These are phyloP conservation scores for Pyrgus malvae DNA, from an alignment of 2,888 invertebrate genomes.

Conservation along the genomic window DNA sequence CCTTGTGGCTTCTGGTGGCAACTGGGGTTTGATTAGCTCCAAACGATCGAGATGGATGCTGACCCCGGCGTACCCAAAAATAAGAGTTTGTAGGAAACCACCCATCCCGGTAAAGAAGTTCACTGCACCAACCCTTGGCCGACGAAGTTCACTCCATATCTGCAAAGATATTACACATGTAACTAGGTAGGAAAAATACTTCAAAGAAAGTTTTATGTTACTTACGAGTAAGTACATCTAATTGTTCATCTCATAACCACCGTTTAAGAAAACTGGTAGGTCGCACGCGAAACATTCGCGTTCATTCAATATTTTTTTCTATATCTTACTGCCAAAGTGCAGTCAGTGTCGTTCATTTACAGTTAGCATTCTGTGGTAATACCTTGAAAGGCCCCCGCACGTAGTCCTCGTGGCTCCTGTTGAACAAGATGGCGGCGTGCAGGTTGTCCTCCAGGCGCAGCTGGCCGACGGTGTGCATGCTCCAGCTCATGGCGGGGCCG, in stretches of 20 bases:
- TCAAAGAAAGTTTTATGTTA: no score
- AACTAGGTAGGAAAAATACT: no score
- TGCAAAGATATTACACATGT: constrained; percentile 36
- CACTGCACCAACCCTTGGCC: constrained; percentile 74
- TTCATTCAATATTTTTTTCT: no score
- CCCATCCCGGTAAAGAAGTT: constrained; percentile 84
- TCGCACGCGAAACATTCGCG: no score
- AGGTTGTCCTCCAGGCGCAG: constrained; percentile 60
- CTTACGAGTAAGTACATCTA: no score
- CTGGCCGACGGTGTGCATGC: constrained; percentile 83
- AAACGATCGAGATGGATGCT: constrained; percentile 73
- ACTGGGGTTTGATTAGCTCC: constrained; percentile 59
- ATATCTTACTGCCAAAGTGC: no score
- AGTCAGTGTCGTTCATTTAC: no score
- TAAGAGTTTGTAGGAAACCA: constrained; percentile 80
- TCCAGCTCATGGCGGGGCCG: constrained; percentile 85
- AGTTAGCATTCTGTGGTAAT: no score
- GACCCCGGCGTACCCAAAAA: constrained; percentile 82
- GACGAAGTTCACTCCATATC: constrained; percentile 82
- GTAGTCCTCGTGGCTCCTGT: constrained; percentile 75
- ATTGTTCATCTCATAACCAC: no score
- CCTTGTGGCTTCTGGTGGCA: constrained; percentile 64
- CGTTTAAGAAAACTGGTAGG: no score
- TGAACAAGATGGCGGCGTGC: constrained; percentile 71
- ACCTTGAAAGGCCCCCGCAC: constrained; percentile 83